Base-by-base conservation (phyloP, 1,140 invertebrate species). In the Phthorimaea operculella region DNA sequence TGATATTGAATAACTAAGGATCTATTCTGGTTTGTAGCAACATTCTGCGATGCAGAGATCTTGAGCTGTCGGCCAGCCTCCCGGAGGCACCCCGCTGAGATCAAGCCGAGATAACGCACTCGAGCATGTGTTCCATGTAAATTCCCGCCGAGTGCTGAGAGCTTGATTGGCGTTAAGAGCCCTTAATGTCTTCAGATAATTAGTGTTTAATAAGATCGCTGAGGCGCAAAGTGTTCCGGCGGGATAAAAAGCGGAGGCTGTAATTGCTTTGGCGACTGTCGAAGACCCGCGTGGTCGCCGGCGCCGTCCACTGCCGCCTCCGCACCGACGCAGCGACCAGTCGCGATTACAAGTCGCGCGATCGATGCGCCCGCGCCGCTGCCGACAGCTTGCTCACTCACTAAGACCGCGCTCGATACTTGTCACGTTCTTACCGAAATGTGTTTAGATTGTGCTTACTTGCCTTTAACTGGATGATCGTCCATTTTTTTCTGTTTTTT, bases 281-380 rank as follows among this genome's bases (percentile, higher is more conserved):
- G 14, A 9, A 2, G 39, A 15, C 39, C 39, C 2, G 54, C 48
- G 21, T 14, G 36, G 36, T 21, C 49, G 21, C 44, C 45, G 28
- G 12, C 42, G 48, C 51, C 33, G 33, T 15, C 54, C 54, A 55
- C 33, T 12, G 48, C 21, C 16, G 16, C 10, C 45, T 12, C 17
- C 45, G 4, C 1, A 3, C 16, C 4, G 45, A 18, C 45, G 17
- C 48, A 18, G 48, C 21, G 21, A 50, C 21, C 72, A 74, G 77
- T 77, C 75, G 73, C 69, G 64, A 77, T 77, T 72, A 57, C 39
- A n/a, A n/a, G 18, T 39, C 66, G 67, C 73, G 72, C 73, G 73
- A 73, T 74, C 55, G 61, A 28, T 51, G 59, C 48, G 17, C 2
- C 17, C 48, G 48, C 48, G 16, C 33, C 51, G 48, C 42, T 53